Conservation (phyloP, 2,113 vertebrate genomes). For the Trogon melanurus region DNA sequence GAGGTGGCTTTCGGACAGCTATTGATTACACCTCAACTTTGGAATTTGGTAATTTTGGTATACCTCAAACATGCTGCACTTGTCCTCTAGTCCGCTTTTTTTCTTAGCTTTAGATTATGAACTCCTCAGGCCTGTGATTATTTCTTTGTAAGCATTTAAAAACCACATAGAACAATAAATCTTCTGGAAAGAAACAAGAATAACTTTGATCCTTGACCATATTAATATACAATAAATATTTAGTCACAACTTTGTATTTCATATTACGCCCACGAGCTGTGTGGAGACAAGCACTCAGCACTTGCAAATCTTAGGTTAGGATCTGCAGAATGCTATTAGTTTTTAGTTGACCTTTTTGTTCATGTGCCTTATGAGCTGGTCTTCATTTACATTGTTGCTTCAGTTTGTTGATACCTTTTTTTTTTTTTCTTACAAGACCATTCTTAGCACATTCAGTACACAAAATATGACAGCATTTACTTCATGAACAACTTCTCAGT, state of each 20-base stretch:
- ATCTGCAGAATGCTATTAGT: neutral
- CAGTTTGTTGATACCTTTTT: neutral
- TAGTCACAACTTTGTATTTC: neutral
- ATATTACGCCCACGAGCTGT: neutral
- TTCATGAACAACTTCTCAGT: neutral
- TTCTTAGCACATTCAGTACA: neutral
- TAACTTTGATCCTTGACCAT: slow-evolving; percentile 21
- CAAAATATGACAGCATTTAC: neutral
- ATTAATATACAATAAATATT: slow-evolving; percentile 24
- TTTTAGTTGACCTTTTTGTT: neutral
- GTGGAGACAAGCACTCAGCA: neutral
- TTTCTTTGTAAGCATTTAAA: slow-evolving; percentile 33
- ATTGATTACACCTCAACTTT: slow-evolving; percentile 31
- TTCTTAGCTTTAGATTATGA: slow-evolving; percentile 12
- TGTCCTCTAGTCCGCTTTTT: slow-evolving; percentile 32
- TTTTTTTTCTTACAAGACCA: neutral
- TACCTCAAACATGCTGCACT: slow-evolving; percentile 39
- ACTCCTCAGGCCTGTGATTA: slow-evolving; percentile 12
- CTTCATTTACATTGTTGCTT: neutral
- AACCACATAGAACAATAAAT: neutral
- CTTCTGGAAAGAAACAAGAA: slow-evolving; percentile 1
- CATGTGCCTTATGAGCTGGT: neutral
- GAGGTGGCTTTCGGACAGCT: slow-evolving; percentile 23
- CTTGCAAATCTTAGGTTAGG: neutral
- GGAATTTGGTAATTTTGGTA: slow-evolving; percentile 46